These are phyloP conservation scores for Philopotamus ludificatus DNA, from an alignment of 1,140 invertebrate genomes.

Conservation along the genomic window DNA sequence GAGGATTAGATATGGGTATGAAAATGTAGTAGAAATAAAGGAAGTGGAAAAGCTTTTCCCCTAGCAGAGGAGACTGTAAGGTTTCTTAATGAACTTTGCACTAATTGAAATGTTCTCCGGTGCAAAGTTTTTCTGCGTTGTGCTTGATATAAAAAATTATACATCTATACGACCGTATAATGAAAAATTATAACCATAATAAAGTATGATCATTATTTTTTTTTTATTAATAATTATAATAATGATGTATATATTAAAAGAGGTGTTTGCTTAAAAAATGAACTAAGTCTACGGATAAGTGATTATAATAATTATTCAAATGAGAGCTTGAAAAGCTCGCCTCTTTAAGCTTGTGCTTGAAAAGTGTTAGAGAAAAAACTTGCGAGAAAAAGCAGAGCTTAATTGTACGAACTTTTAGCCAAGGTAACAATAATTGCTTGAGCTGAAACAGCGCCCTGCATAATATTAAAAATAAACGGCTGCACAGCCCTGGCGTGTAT, in stretches of 20 bases:
- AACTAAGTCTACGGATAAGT: neutral
- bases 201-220: too few relatives aligned
- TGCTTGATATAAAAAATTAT: too few relatives aligned
- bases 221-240: too few relatives aligned
- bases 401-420: slow-evolving; percentile 15
- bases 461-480: neutral
- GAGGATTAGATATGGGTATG: slow-evolving; percentile 39
- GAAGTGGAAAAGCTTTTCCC: slow-evolving; percentile 21
- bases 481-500: too few relatives aligned
- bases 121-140: slow-evolving; percentile 1
- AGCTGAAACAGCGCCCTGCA: neutral
- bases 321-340: slow-evolving; percentile 13
- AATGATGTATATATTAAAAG: too few relatives aligned
- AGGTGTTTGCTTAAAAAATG: too few relatives aligned
- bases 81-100: slow-evolving; percentile 39
- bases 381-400: slow-evolving; percentile 4
- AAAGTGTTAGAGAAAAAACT: slow-evolving; percentile 6
- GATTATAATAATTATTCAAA: slow-evolving; percentile 34
- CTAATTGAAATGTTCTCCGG: slow-evolving; percentile 35
- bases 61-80: slow-evolving; percentile 9
- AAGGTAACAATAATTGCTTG: slow-evolving; percentile 15
- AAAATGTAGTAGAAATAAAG: slow-evolving; percentile 11
- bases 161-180: too few relatives aligned
- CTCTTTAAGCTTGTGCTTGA: slow-evolving; percentile 5
- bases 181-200: too few relatives aligned